Base-by-base conservation (phyloP, 2,888 invertebrate species). In the Sarcophaga rosellei region DNA sequence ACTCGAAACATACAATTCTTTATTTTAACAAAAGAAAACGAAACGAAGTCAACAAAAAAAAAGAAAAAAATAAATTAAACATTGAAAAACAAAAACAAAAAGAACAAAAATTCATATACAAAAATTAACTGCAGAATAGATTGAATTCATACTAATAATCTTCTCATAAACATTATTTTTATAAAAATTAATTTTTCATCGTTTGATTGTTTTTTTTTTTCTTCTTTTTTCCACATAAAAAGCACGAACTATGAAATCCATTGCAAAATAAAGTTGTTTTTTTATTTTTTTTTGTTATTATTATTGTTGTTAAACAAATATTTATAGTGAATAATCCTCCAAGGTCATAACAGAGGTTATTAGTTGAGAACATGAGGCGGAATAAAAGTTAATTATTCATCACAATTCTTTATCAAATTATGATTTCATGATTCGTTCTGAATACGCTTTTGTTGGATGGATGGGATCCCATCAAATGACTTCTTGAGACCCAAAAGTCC, bases 251-350 rank as follows among this genome's bases (percentile, higher is more conserved):
- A 76, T 59, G 12, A 53, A 76, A 76, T 15, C 57, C 23, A 25
- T 20, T 12, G n/a, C 35, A 57, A 59, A 25, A 21, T n/a, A 15
- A 68, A 47, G 21, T 68, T 47, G 20, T 68, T 68, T 15, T 57
- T 57, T 57, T 11, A 2, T 4, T 57, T 57, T 4, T 53, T 17
- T 15, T 57, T 17, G 1, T 68, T 70, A n/a, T 69, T 69, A 10
- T 35, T 35, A 2, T 35, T 69, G 47, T 35, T 72, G 15, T 35
- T 59, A 11, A 57, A 59, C 57, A 76, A 68, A 66, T 17, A 63
- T 57, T 63, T 47, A 78, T 62, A 78, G 68, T 69, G 61, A 70
- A 62, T 69, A 69, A 47, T 78, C 62, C 21, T 45, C 20, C 78
- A 70, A 78, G 78, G 78, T 69, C 47, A 69, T 61, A n/a, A 10